These are phyloP conservation scores for Phataginus tricuspis DNA, from an alignment of 2,797 vertebrate genomes.

Conservation along the genomic window DNA sequence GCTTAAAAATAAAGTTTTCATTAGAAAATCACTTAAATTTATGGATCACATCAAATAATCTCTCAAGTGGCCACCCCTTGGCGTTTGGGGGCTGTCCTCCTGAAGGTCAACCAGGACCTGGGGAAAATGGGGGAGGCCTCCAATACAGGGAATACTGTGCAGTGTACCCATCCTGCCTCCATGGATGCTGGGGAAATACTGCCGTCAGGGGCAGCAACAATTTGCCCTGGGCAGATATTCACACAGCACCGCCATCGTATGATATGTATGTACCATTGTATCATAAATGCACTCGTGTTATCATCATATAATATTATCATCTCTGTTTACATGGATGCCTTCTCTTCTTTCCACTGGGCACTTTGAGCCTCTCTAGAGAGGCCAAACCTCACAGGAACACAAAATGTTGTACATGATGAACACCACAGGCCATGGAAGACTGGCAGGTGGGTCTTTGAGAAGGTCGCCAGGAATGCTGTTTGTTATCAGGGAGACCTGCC, in stretches of 20 bases:
- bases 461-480: not conserved
- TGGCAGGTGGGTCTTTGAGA: not conserved
- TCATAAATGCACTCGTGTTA: not conserved
- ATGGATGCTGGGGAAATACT: not conserved
- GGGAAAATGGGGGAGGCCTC: not conserved
- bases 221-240: not conserved
- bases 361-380: not conserved
- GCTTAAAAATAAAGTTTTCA: not conserved
- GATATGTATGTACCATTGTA: too few species aligned
- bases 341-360: not conserved
- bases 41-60: not conserved
- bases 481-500: not conserved
- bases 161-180: not conserved
- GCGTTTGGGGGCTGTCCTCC: fast-evolving
- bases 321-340: not conserved
- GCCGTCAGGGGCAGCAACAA: not conserved
- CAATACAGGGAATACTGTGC: not conserved
- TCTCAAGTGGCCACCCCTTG: not conserved
- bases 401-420: not conserved
- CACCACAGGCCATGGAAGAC: not conserved
- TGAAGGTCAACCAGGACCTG: not conserved
- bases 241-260: not conserved
- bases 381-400: not conserved
- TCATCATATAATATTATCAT: not conserved
- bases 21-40: not conserved